Conservation (phyloP, 1,140 invertebrate species). For the Oreohelix idahoensis region DNA sequence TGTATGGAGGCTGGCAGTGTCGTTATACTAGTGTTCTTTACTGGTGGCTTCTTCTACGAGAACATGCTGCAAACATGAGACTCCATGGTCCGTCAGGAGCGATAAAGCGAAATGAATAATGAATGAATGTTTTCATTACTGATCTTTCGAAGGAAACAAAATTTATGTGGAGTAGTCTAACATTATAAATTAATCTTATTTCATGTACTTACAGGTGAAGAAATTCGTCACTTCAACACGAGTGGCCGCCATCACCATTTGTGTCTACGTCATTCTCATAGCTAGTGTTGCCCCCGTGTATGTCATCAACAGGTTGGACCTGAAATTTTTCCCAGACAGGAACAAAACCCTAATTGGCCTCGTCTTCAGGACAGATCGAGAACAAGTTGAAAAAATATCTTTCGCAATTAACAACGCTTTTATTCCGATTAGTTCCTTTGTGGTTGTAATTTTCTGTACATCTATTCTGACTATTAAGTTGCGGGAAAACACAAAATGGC, state of each 20-base stretch:
- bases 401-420: conserved; percentile 14
- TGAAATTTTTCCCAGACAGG: not conserved
- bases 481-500: not conserved
- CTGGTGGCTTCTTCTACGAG: no score
- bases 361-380: not conserved
- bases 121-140: no score
- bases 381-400: not conserved
- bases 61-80: no score
- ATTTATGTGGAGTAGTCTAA: no score
- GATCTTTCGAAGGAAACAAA: no score
- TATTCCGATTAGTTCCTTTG: not conserved
- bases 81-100: no score
- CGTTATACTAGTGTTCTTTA: no score
- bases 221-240: not conserved
- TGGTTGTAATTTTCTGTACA: not conserved
- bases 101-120: no score
- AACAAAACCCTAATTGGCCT: conserved; percentile 12
- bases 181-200: no score
- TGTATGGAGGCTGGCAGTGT: no score
- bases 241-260: not conserved
- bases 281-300: not conserved
- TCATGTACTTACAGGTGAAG: no score
- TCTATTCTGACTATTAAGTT: not conserved
- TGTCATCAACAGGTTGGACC: not conserved
- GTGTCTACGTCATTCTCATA: not conserved